These are phyloP conservation scores for Glaucomys volans DNA, from an alignment of 2,113 vertebrate species.

Conservation along the genomic window DNA sequence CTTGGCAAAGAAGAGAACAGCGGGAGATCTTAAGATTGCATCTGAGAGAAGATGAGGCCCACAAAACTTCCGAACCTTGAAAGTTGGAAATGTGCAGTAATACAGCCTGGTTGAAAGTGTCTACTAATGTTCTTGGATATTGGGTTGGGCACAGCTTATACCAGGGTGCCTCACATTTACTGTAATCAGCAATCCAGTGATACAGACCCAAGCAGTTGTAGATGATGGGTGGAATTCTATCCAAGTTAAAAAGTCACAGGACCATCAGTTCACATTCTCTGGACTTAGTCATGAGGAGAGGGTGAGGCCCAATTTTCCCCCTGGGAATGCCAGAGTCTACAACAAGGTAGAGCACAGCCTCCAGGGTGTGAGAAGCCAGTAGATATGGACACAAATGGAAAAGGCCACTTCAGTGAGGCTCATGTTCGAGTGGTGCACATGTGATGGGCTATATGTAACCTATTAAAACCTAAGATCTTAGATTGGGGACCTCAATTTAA, in stretches of 20 bases:
- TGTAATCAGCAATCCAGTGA: background rate
- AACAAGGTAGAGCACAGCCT: background rate
- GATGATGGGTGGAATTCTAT: background rate
- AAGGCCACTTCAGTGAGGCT: background rate
- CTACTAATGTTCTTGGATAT: background rate
- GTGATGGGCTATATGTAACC: background rate
- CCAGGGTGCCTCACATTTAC: background rate
- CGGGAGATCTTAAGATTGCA: background rate
- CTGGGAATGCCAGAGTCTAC: background rate
- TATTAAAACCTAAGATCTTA: background rate
- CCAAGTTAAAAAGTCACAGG: constrained; percentile 45
- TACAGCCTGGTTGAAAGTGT: background rate
- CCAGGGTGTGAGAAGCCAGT: background rate
- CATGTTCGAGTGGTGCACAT: background rate
- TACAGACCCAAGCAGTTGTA: background rate
- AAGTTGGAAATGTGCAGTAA: background rate
- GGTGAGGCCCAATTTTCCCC: background rate
- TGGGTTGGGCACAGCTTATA: background rate
- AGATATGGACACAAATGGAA: background rate
- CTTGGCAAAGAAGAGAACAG: background rate
- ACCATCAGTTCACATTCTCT: background rate
- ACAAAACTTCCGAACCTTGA: background rate
- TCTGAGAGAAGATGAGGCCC: background rate
- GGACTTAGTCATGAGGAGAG: constrained; percentile 43
- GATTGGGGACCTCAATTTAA: background rate